Evolutionary conservation across 1,140 invertebrate species (phyloP), one percentile per base, ranked within the genome.

Genomic region (Diplogasteroides magnus): DNA sequence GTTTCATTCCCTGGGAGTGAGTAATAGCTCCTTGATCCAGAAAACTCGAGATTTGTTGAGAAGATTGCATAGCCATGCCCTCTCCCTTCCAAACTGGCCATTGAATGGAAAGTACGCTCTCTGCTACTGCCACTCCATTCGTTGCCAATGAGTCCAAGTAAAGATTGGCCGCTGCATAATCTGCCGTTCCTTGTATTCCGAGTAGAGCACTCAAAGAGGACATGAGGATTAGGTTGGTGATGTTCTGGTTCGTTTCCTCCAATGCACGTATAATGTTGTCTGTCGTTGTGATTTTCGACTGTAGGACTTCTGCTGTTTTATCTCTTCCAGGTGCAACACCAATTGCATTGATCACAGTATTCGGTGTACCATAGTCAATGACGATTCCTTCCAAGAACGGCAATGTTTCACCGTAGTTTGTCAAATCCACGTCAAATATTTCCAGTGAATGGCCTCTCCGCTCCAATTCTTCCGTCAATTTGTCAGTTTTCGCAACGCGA

Each of bases 111-210:
- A 72, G 31, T 19, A 79, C 19, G 6, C 55, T 56, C 14, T 70
- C 61, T 27, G 77, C 59, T 19, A 28, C n/a, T 15, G n/a, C 15
- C 11, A 27, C 26, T 37, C 31, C 31, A 15, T 48, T 26, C n/a
- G n/a, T 31, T 1, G 77, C 3, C 25, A 78, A 26, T n/a, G 55
- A 61, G 31, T 79, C 77, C 27, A 78, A 56, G 61, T 63, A 78
- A 23, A 28, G 64, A 48, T 79, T 79, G 31, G 73, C 77, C 59
- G 76, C 37, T 0, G 71, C 75, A 57, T 78, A 78, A 26, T 73
- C 67, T 13, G 26, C 57, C 55, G 61, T 72, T 25, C 72, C 70
- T 14, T 74, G 70, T 0, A 78, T 15, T 37, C 75, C 75, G 23
- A 74, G 14, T 23, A 61, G 31, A 3, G 57, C 61, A 32, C 73